phyloP scores from a whole-genome alignment of 2,797 vertebrate species.

The Lutjanus argentimaculatus region DNA sequence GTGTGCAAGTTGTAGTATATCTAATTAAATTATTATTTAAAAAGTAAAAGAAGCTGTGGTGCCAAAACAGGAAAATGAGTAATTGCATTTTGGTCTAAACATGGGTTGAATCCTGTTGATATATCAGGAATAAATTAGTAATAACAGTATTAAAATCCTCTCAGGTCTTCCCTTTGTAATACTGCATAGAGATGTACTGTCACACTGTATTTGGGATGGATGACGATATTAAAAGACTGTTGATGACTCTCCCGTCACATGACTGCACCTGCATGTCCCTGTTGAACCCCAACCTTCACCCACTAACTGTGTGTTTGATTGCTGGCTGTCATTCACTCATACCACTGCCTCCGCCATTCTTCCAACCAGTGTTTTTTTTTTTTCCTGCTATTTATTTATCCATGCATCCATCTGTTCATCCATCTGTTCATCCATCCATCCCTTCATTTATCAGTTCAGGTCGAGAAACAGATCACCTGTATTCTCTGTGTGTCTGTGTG shows the following conservation, averaged over 20 bases:
- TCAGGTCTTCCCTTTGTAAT: slow-evolving; percentile 14
- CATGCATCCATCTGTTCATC: slow-evolving; percentile 24
- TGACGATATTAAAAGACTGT: slow-evolving; percentile 17
- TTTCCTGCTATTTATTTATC: slow-evolving; percentile 35
- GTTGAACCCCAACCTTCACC: slow-evolving; percentile 65
- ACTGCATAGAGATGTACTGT: slow-evolving; percentile 23
- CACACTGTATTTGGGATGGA: slow-evolving; percentile 50
- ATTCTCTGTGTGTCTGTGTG: slow-evolving; percentile 48
- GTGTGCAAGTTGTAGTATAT: background rate
- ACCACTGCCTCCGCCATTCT: slow-evolving; percentile 47
- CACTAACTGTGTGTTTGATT: slow-evolving; percentile 73
- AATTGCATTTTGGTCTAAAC: background rate
- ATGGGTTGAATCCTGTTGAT: background rate
- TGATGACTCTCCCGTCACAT: slow-evolving; percentile 16
- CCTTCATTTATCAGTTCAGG: slow-evolving; percentile 33
- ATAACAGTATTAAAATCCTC: slow-evolving; percentile 4
- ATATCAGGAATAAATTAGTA: background rate
- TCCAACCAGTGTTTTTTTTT: slow-evolving; percentile 24
- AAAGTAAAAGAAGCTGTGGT: background rate
- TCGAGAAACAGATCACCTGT: slow-evolving; percentile 62
- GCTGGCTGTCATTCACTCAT: slow-evolving; percentile 57
- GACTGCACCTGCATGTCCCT: slow-evolving; percentile 67
- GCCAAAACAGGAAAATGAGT: background rate
- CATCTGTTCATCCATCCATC: slow-evolving; percentile 13
- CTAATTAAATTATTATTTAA: background rate